A percentile compares a stretch with the other conserved stretches of the same genome.
Conservation (phyloP, 35 echinoderm and acorn worm genomes). For the Apostichopus japonicus region DNA sequence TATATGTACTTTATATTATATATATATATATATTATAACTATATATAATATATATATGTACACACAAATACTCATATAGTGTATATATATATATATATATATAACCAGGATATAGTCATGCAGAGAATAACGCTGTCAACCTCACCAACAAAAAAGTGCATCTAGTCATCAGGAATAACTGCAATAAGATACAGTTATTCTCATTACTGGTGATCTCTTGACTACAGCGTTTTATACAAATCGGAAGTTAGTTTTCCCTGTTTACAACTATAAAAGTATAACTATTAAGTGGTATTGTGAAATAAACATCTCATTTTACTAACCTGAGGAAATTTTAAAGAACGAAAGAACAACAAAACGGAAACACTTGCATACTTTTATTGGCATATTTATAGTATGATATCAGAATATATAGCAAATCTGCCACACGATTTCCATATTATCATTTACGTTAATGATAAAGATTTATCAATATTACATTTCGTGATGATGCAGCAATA, state of each 20-base stretch:
- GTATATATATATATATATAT: too few species aligned
- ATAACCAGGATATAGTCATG: too few species aligned
- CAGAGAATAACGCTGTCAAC: too few species aligned
- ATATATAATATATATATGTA: too few species aligned
- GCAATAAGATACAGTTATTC: too few species aligned
- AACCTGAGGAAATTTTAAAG: neutral
- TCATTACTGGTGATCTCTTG: too few species aligned
- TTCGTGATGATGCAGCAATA: neutral
- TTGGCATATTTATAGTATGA: neutral
- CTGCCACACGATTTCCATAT: neutral
- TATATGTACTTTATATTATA: too few species aligned
- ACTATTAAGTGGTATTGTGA: neutral
- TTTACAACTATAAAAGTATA: neutral
- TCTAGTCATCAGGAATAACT: too few species aligned
- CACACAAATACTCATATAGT: too few species aligned
- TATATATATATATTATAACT: too few species aligned
- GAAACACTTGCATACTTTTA: neutral
- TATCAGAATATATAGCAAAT: neutral
- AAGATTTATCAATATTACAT: neutral
- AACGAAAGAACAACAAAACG: neutral
- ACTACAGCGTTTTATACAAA: too few species aligned
- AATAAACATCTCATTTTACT: neutral
- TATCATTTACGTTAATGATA: neutral
- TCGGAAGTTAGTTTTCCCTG: neutral
- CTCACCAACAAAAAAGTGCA: too few species aligned